phyloP scores from a whole-genome alignment of 2,113 vertebrate species.

The Rhinolophus ferrumequinum region DNA sequence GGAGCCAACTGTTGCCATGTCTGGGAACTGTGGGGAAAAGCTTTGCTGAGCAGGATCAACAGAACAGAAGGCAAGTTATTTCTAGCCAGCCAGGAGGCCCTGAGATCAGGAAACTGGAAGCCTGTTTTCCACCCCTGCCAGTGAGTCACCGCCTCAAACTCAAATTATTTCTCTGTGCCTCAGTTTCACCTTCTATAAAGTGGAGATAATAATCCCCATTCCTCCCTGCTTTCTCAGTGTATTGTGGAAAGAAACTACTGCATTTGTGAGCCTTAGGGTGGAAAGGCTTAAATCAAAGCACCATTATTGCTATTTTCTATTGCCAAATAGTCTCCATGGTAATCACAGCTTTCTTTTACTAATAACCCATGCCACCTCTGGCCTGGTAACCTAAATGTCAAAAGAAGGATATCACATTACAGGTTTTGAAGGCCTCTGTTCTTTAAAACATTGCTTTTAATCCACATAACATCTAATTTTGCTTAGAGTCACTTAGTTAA shows the following conservation, averaged over 20 bases:
- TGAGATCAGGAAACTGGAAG: neutral
- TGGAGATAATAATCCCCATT: constrained; percentile 41
- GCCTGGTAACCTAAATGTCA: constrained; percentile 66
- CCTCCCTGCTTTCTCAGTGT: neutral
- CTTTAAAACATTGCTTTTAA: constrained; percentile 22
- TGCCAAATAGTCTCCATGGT: constrained; percentile 17
- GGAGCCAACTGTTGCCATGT: neutral
- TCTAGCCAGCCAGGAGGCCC: neutral
- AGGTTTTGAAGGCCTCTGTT: neutral
- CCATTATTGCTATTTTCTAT: constrained; percentile 1
- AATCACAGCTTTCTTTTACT: constrained; percentile 52
- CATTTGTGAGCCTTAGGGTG: neutral
- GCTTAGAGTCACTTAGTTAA: neutral
- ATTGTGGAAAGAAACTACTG: constrained; percentile 47
- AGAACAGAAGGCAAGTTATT: constrained; percentile 14
- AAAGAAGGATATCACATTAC: neutral
- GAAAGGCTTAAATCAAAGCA: constrained; percentile 57
- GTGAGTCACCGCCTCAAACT: constrained; percentile 8
- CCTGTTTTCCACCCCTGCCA: neutral
- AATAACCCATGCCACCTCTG: constrained; percentile 44
- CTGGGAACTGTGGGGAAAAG: neutral
- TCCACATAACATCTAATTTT: neutral
- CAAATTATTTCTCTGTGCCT: constrained; percentile 56
- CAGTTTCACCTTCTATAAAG: constrained; percentile 62
- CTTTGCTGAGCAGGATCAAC: neutral